A percentile compares a stretch with the other conserved stretches of the same genome.
Conservation (phyloP, 2,113 vertebrate genomes). For the Micromys minutus region DNA sequence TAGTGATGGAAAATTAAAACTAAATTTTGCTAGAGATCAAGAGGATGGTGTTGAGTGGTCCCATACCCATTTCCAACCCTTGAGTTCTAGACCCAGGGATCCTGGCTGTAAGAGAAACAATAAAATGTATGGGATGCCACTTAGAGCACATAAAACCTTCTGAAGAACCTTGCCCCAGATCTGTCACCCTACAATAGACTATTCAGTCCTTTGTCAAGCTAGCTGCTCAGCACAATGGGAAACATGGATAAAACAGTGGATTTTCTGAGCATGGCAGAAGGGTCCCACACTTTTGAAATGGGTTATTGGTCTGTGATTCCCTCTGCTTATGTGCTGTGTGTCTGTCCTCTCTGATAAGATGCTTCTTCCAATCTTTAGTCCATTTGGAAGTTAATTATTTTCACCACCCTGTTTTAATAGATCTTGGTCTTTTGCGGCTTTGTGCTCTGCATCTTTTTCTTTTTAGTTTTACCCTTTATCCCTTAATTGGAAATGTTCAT, state of each 20-base stretch:
- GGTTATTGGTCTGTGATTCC: background rate
- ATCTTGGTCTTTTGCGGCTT: background rate
- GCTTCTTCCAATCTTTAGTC: background rate
- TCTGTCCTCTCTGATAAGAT: conserved; percentile 17
- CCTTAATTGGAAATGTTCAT: conserved; percentile 1
- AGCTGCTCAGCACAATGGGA: background rate
- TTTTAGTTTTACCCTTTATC: background rate
- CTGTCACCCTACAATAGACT: background rate
- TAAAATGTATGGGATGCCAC: too few relatives aligned
- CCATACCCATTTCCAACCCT: background rate
- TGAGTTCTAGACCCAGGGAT: background rate
- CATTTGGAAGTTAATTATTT: background rate
- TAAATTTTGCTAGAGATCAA: background rate
- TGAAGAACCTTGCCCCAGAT: background rate
- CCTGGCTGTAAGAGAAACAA: background rate
- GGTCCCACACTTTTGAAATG: background rate
- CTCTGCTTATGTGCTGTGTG: background rate
- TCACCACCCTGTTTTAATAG: background rate
- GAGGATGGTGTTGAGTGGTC: background rate
- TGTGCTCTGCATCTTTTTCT: background rate
- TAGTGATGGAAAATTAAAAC: background rate
- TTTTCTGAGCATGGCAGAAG: background rate
- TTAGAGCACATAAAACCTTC: background rate
- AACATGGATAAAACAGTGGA: background rate
- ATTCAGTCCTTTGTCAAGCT: background rate